A percentile compares a stretch with the other conserved stretches of the same genome.
Conservation (phyloP, 2,888 invertebrate species). For the Acleris laterana region DNA sequence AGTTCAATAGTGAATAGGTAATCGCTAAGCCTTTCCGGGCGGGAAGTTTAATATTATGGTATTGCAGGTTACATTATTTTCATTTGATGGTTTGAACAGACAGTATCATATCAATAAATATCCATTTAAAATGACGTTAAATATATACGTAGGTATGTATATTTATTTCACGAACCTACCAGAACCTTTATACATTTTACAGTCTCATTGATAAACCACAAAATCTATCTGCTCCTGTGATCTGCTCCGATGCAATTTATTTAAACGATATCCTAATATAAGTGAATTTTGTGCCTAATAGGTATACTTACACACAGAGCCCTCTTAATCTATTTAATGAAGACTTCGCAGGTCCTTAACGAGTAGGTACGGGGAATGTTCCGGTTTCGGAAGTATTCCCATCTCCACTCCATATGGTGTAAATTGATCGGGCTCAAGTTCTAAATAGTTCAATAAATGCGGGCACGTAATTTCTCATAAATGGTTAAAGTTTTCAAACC, state of each 20-base stretch:
- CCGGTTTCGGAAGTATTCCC: slow-evolving; percentile 16
- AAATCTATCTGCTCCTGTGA: too few relatives aligned
- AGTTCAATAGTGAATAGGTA: too few relatives aligned
- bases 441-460: slow-evolving; percentile 8
- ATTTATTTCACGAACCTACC: too few relatives aligned
- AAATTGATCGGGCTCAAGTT: slow-evolving; percentile 10
- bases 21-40: too few relatives aligned
- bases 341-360: slow-evolving; percentile 28
- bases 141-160: background rate
- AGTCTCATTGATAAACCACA: background rate
- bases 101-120: background rate
- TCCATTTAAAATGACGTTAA: background rate
- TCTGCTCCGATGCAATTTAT: too few relatives aligned
- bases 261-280: too few relatives aligned
- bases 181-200: background rate
- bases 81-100: background rate
- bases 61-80: too few relatives aligned
- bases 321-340: slow-evolving; percentile 4
- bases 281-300: background rate
- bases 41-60: too few relatives aligned
- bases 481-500: background rate
- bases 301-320: background rate
- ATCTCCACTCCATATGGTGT: slow-evolving; percentile 1
- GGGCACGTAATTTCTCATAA: background rate
- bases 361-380: slow-evolving; percentile 8